phyloP scores from a whole-genome alignment of 2,113 vertebrate genomes.

The Xiphias gladius region DNA sequence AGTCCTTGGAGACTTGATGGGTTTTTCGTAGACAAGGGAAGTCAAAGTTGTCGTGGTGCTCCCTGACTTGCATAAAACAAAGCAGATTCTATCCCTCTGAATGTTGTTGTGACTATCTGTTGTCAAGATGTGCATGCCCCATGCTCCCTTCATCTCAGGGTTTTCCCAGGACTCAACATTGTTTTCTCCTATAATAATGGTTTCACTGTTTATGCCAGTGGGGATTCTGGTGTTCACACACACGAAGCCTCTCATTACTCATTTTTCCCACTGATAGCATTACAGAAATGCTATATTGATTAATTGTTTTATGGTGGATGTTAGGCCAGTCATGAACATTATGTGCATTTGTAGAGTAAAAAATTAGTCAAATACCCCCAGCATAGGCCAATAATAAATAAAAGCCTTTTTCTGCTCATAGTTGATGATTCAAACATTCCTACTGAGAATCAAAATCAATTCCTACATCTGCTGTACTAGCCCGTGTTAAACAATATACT shows the following conservation, averaged over 20 bases:
- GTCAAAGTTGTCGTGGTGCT: slow-evolving; percentile 24
- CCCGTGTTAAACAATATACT: neutral
- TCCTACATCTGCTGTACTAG: neutral
- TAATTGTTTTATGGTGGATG: slow-evolving; percentile 43
- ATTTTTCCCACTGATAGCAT: slow-evolving; percentile 44
- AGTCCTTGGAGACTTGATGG: neutral
- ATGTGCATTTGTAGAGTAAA: slow-evolving; percentile 17
- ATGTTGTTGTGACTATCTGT: slow-evolving; percentile 37
- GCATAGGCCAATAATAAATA: neutral
- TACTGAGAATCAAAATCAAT: neutral
- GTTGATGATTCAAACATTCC: neutral
- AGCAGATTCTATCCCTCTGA: slow-evolving; percentile 32
- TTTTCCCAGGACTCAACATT: slow-evolving; percentile 49
- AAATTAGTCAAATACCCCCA: slow-evolving; percentile 7
- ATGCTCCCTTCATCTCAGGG: slow-evolving; percentile 44
- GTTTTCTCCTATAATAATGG: slow-evolving; percentile 55
- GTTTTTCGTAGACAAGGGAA: slow-evolving; percentile 14
- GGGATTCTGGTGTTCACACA: slow-evolving; percentile 55
- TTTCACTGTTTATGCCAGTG: slow-evolving; percentile 62
- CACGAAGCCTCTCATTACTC: slow-evolving; percentile 52
- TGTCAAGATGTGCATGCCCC: slow-evolving; percentile 62
- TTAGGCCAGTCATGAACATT: slow-evolving; percentile 12
- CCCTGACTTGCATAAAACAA: slow-evolving; percentile 37
- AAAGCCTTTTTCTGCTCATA: neutral
- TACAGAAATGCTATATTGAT: slow-evolving; percentile 11